A percentile compares a stretch with the other conserved stretches of the same genome.
These are phyloP conservation scores for Muricea muricata DNA, from an alignment of 92 coral and sea anemone species.

Conservation along the genomic window DNA sequence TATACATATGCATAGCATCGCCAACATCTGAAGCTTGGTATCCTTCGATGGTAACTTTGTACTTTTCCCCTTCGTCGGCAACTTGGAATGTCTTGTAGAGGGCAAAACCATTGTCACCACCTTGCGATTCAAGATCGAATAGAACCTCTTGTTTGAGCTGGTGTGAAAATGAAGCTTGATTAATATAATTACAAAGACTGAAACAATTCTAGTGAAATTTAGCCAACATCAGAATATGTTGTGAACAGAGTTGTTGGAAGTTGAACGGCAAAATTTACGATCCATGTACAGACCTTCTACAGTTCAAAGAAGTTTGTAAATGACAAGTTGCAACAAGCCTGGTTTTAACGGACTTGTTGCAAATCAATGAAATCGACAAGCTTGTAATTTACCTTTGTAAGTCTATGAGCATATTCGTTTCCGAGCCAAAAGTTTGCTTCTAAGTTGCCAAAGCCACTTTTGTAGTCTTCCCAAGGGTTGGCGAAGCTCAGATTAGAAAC, in stretches of 20 bases:
- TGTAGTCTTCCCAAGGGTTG: slow-evolving; percentile 74
- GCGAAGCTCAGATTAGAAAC: slow-evolving; percentile 53
- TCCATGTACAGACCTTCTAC: no score
- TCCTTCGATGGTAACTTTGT: not conserved
- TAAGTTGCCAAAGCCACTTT: slow-evolving; percentile 71
- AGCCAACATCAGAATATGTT: no score
- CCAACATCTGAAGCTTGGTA: not conserved
- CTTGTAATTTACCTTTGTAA: not conserved
- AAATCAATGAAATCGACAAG: no score
- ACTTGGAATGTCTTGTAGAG: not conserved
- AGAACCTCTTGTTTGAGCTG: not conserved
- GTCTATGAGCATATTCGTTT: not conserved
- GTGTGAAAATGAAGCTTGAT: not conserved
- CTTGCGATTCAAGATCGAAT: not conserved
- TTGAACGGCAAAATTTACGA: no score
- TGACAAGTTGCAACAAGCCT: no score
- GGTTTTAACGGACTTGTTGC: no score
- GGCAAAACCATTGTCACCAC: not conserved
- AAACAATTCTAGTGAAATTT: no score
- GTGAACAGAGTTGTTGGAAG: no score
- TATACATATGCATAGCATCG: slow-evolving; percentile 21
- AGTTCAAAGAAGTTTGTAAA: no score
- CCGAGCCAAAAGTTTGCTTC: slow-evolving; percentile 55
- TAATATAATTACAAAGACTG: no score
- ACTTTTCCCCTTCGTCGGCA: not conserved